Evolutionary conservation across 2,113 vertebrate genomes (phyloP), one percentile per base, ranked within the genome.

Genomic region (Phalacrocorax pelagicus): DNA sequence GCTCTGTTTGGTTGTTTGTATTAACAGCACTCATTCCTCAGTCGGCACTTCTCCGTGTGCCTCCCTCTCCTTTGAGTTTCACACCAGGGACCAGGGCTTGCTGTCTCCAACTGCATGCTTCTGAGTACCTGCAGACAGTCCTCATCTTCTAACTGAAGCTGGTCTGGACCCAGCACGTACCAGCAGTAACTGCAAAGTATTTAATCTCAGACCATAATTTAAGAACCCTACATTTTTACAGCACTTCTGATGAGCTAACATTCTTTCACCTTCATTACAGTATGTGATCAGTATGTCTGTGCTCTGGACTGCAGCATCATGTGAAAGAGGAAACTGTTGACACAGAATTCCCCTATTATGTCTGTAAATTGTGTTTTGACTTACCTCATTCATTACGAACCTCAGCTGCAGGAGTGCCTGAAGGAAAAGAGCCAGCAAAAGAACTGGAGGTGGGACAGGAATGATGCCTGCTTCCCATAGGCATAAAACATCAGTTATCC

Each of bases 11-110:
- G 66, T 38, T 38, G 55, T 51, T 75, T 71, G 52, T 12, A 10
- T 34, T 69, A 63, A 23, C 24, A 47, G n/a, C 10, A 11, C 34
- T 77, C 30, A 5, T 12, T 23, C 55, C 20, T 82, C 9, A 13
- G 26, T 18, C 61, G 30, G 36, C 2, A 2, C 9, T 74, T 59
- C 38, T 52, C 73, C 3, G 0, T 0, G 5, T 65, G 40, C 17
- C 6, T 52, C 30, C 42, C 24, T 40, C 20, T 67, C 59, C 44
- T 44, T 51, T 29, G 15, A 7, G 2, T 34, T 62, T 63, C 27
- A 26, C 81, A 52, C 7, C 36, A 57, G 81, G 61, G 44, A 52
- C 7, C 36, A 51, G 81, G 55, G 44, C 32, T 49, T 78, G 38
- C 27, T 6, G 1, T 57, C 16, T 34, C 42, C 29, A 40, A 0